These are phyloP conservation scores for Ptiloglossa arizonensis DNA, from an alignment of 1,140 invertebrate genomes.

Conservation along the genomic window DNA sequence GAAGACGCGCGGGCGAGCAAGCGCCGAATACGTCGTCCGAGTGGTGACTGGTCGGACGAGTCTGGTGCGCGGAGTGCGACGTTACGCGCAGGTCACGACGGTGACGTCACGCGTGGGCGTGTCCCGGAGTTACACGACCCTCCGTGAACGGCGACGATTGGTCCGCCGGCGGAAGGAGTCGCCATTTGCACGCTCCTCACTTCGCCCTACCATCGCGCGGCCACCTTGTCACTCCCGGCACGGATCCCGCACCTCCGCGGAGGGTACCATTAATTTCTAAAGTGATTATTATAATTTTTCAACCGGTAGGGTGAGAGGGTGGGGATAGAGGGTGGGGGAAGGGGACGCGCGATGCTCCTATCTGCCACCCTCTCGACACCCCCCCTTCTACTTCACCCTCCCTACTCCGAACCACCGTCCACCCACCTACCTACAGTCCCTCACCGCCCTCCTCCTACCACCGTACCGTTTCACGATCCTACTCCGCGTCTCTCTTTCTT, in stretches of 20 bases:
- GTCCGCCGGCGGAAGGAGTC: slow-evolving; percentile 41
- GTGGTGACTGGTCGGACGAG: slow-evolving; percentile 71
- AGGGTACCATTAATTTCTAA: slow-evolving; percentile 77
- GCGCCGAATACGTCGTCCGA: slow-evolving; percentile 72
- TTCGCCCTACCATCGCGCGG: slow-evolving; percentile 41
- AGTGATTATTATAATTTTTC: slow-evolving; percentile 78
- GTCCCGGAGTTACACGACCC: slow-evolving; percentile 59
- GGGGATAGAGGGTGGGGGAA: too few relatives aligned
- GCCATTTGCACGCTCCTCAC: slow-evolving; percentile 71
- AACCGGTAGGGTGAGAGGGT: too few relatives aligned
- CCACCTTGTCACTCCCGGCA: slow-evolving; percentile 37
- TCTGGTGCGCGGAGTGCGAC: slow-evolving; percentile 3
- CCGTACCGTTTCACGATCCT: neutral
- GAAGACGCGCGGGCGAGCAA: slow-evolving; percentile 49
- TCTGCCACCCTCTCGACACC: slow-evolving; percentile 44
- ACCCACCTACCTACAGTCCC: too few relatives aligned
- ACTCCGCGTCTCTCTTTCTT: slow-evolving; percentile 34
- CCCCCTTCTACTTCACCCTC: too few relatives aligned
- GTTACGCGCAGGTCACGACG: slow-evolving; percentile 48
- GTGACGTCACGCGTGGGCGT: slow-evolving; percentile 73
- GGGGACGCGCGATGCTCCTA: slow-evolving; percentile 38
- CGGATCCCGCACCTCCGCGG: slow-evolving; percentile 31
- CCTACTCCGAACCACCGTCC: too few relatives aligned
- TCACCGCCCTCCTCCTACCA: neutral
- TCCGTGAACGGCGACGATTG: slow-evolving; percentile 63